A percentile compares a stretch with the other conserved stretches of the same genome.
These are phyloP conservation scores for Dynastes tityus DNA, from an alignment of 2,888 invertebrate species.

Conservation along the genomic window DNA sequence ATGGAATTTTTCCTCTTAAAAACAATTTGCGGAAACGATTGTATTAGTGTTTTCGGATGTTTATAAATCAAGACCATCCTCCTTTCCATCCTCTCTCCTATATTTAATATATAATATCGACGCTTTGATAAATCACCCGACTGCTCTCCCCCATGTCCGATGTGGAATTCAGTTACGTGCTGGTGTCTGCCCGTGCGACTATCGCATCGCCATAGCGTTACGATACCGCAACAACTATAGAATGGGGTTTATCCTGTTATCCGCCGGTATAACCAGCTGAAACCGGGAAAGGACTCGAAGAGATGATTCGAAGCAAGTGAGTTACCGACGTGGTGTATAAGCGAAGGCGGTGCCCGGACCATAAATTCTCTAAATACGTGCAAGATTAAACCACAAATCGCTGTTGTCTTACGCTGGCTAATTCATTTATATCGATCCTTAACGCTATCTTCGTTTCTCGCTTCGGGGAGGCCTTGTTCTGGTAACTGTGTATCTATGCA, in stretches of 20 bases:
- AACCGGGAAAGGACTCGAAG: conserved; percentile 19
- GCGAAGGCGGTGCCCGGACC: conserved; percentile 64
- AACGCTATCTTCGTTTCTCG: neutral
- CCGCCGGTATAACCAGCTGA: neutral
- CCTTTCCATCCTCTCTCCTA: conserved; percentile 26
- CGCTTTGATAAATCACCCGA: conserved; percentile 42
- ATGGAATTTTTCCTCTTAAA: conserved; percentile 28
- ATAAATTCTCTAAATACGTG: conserved; percentile 70
- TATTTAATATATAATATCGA: conserved; percentile 34
- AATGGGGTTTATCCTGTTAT: neutral
- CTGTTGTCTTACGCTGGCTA: conserved; percentile 69
- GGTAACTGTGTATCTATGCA: no score
- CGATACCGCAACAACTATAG: neutral
- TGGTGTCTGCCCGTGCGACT: neutral
- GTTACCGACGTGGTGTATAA: conserved; percentile 55
- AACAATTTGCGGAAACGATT: conserved; percentile 43
- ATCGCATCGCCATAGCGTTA: conserved; percentile 1
- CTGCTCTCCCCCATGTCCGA: conserved; percentile 14
- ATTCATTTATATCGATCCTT: conserved; percentile 70
- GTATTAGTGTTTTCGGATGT: conserved; percentile 38
- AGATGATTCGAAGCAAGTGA: neutral
- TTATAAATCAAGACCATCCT: conserved; percentile 42
- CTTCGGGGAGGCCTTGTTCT: neutral
- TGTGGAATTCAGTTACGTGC: conserved; percentile 30
- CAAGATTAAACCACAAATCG: conserved; percentile 72